Percentiles rank a stretch among this genome's conserved stretches.
phyloP scores from a whole-genome alignment of 2,797 vertebrate species.

The Characodon lateralis region DNA sequence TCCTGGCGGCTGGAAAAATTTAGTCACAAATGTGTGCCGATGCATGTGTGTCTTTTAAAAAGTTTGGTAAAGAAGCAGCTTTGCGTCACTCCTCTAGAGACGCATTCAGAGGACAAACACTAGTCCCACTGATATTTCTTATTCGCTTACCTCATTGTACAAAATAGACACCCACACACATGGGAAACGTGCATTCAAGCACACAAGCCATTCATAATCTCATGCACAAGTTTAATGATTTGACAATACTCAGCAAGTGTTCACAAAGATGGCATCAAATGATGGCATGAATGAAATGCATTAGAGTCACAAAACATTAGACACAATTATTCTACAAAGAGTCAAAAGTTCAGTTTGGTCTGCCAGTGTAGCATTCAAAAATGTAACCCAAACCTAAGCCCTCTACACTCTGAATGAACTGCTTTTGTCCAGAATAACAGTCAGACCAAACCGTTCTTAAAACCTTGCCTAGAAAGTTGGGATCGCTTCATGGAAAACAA shows the following conservation, averaged over 20 bases:
- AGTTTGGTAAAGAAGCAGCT: constrained; percentile 62
- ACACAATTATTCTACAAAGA: constrained; percentile 12
- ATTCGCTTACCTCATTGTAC: constrained; percentile 64
- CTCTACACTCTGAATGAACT: constrained; percentile 53
- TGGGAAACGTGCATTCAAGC: constrained; percentile 31
- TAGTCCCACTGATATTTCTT: constrained; percentile 72
- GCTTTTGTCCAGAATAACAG: constrained; percentile 69
- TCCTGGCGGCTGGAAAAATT: constrained; percentile 60
- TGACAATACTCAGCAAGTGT: constrained; percentile 10
- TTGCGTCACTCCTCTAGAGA: constrained; percentile 78
- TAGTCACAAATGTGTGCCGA: constrained; percentile 18
- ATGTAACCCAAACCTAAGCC: constrained; percentile 51
- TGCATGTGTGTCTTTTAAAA: constrained; percentile 32
- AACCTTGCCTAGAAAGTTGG: constrained; percentile 59
- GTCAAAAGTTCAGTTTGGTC: constrained; percentile 51
- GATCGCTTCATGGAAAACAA: constrained; percentile 67
- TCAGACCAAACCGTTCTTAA: constrained; percentile 59
- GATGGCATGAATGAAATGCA: constrained; percentile 13
- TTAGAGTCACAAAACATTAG: constrained; percentile 13
- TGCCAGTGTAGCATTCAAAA: constrained; percentile 52
- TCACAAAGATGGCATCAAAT: constrained; percentile 5
- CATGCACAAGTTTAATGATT: constrained; percentile 21
- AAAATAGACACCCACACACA: constrained; percentile 37
- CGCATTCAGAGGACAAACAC: constrained; percentile 75
- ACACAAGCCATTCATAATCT: constrained; percentile 51